Conservation (phyloP, 2,888 invertebrate genomes). For the Ectemnius continuus region DNA sequence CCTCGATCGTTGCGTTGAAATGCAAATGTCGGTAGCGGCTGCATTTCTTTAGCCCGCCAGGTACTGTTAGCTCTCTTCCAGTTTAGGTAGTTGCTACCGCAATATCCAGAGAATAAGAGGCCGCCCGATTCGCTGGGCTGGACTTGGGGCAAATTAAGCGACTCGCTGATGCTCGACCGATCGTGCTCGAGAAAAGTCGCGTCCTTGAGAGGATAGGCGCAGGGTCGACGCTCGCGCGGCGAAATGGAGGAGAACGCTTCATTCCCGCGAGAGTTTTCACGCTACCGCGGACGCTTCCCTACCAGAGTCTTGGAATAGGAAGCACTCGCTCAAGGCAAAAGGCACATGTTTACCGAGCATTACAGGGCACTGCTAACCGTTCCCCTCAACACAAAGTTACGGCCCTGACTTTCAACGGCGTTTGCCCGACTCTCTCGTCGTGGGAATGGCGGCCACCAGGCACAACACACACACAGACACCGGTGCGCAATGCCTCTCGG, state of each 20-base stretch:
- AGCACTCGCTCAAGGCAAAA: slow-evolving; percentile 17
- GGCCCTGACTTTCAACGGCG: slow-evolving; percentile 68
- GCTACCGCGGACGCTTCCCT: not conserved
- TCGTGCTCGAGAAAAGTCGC: not conserved
- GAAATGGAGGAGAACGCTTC: slow-evolving; percentile 1
- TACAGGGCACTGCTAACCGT: slow-evolving; percentile 29
- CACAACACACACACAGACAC: slow-evolving; percentile 7
- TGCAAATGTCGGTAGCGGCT: not conserved
- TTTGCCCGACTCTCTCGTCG: slow-evolving; percentile 54
- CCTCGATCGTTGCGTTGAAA: not conserved
- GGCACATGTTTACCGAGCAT: slow-evolving; percentile 7
- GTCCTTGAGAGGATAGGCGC: not conserved
- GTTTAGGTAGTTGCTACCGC: too few species aligned
- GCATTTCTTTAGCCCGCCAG: not conserved
- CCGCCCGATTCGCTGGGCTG: not conserved
- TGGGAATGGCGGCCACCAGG: slow-evolving; percentile 61
- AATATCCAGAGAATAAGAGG: not conserved
- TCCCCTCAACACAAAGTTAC: slow-evolving; percentile 46
- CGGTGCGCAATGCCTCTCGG: too few species aligned
- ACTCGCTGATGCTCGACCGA: not conserved
- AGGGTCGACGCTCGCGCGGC: slow-evolving; percentile 8
- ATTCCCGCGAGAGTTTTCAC: not conserved
- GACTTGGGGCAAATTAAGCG: too few species aligned
- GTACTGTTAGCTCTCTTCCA: not conserved
- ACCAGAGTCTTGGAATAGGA: not conserved